These are phyloP conservation scores for Scolopax rusticola DNA, from an alignment of 2,797 vertebrate species.

Conservation along the genomic window DNA sequence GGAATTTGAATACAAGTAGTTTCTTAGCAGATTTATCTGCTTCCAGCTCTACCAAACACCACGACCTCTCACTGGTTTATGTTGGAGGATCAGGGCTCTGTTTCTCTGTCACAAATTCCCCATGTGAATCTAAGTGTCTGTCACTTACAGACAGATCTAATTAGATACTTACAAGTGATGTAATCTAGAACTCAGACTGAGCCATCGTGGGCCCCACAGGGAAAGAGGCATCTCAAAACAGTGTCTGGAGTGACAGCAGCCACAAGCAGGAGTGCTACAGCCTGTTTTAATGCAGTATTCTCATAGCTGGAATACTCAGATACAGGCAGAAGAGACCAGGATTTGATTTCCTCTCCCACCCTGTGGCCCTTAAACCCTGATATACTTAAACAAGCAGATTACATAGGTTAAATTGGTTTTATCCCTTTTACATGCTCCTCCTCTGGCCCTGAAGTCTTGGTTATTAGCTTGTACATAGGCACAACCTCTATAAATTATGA, in stretches of 20 bases:
- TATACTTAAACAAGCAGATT: neutral
- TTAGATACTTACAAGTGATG: neutral
- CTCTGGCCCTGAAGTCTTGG: neutral
- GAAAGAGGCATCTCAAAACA: neutral
- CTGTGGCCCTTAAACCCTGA: neutral
- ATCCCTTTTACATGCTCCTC: neutral
- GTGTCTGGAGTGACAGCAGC: neutral
- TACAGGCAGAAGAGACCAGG: neutral
- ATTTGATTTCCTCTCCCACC: neutral
- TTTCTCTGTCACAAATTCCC: neutral
- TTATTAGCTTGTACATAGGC: accelerated
- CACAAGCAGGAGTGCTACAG: neutral
- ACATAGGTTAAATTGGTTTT: neutral
- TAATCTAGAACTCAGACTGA: neutral
- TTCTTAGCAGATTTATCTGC: neutral
- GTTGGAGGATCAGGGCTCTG: neutral
- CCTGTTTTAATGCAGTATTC: neutral
- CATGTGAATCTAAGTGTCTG: accelerated
- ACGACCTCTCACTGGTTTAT: neutral
- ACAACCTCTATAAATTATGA: neutral
- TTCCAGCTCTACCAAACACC: neutral
- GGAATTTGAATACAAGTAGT: neutral
- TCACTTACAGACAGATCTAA: neutral
- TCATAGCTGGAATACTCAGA: neutral
- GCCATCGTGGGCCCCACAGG: accelerated